Evolutionary conservation across 2,113 vertebrate species (phyloP).

Genomic region (Anarrhichthys ocellatus): DNA sequence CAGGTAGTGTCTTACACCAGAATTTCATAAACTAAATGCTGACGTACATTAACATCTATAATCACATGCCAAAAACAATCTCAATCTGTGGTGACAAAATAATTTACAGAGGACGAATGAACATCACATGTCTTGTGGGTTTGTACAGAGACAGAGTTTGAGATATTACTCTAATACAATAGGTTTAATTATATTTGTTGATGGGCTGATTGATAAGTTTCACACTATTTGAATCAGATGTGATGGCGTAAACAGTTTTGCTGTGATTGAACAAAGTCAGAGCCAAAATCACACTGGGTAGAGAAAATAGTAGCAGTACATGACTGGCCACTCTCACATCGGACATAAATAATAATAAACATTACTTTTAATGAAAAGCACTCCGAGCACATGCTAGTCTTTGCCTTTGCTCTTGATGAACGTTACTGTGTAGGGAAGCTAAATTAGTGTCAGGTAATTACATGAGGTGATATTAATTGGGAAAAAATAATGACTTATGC

Average conservation of each 20-base stretch:
- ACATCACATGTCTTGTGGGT: background rate
- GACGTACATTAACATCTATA: background rate
- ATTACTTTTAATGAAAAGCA: constrained; percentile 3
- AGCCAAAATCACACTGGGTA: background rate
- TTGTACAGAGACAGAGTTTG: background rate
- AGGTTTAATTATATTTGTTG: constrained; percentile 3
- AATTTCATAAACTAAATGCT: background rate
- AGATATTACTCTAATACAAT: background rate
- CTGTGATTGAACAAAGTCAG: background rate
- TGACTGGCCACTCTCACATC: background rate
- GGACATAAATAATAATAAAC: background rate
- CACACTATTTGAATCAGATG: background rate
- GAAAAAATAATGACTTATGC: background rate
- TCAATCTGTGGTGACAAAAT: constrained; percentile 2
- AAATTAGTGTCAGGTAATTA: background rate
- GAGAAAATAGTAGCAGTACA: background rate
- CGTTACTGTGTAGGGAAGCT: background rate
- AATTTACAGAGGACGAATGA: background rate
- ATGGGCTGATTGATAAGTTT: constrained; percentile 4
- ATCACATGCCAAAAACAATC: background rate
- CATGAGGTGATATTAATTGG: background rate
- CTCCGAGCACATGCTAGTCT: background rate
- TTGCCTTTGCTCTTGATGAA: constrained; percentile 13
- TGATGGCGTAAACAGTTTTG: background rate
- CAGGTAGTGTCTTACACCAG: background rate